Base-by-base conservation (phyloP, 2,888 invertebrate genomes). In the Xanthorhoe designata region DNA sequence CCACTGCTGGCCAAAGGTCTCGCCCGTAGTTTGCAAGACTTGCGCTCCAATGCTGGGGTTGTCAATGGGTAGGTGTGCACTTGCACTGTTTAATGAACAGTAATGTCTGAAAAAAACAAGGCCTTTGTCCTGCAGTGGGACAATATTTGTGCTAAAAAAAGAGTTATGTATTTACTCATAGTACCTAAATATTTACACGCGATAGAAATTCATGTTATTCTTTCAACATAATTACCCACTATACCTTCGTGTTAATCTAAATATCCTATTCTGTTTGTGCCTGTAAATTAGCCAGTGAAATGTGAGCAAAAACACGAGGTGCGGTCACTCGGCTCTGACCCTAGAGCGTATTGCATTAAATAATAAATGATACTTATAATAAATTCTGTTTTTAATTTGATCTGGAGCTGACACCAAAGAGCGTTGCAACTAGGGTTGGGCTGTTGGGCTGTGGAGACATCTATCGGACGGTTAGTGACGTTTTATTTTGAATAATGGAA, bases 371-470 rank as follows among this genome's bases (percentile, higher is more conserved):
- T 83, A 83, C 85, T 87, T 88, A 89, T 92, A 87, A 91, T 87
- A 87, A 87, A 92, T 92, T 92, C 91, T 79, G 89, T 91, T 92
- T 92, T 91, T 90, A 91, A 91, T 92, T 90, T 88, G 82, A 86
- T 87, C 82, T 81, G 78, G 75, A 78, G 75, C 79, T 80, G 80
- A 81, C 79, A 79, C 78, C 80, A 81, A 81, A 83, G 79, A 78
- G 81, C 73, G 58, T 69, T 66, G 65, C 55, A 53, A 59, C 58
- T 65, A 68, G 62, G 42, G 50, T 35, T 61, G 63, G 60, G 49
- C 5, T 58, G 50, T 35, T 61, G 63, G 60, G 49, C 5, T 58
- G 17, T 19, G 47, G 1, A 17, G 47, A 47, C 47, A 47, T 47
- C 15, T 17, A 15, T 24, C 10, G 45, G n/a, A 45, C 15, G 35